Conservation (phyloP, 2,113 vertebrate species). For the Larimichthys crocea region DNA sequence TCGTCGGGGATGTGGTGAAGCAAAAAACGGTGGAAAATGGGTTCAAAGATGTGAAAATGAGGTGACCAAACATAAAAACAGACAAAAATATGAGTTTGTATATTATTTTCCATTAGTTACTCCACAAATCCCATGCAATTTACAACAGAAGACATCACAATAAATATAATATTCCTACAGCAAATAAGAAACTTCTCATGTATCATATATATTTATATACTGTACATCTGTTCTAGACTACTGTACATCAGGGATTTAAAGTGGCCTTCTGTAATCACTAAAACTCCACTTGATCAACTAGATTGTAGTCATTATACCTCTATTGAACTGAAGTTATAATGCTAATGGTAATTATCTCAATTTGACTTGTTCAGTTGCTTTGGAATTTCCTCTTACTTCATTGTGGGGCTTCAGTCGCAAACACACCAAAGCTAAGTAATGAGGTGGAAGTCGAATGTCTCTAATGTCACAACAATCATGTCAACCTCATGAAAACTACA, state of each 20-base stretch:
- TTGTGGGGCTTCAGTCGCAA: neutral
- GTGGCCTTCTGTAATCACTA: neutral
- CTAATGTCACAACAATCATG: neutral
- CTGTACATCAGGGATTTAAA: neutral
- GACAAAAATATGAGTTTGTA: neutral
- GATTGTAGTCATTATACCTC: neutral
- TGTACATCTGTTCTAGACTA: neutral
- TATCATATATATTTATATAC: neutral
- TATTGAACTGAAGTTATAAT: neutral
- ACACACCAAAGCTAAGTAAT: neutral
- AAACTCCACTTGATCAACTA: neutral
- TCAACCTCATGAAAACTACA: neutral
- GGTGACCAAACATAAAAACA: conserved; percentile 1
- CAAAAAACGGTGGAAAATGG: conserved; percentile 28
- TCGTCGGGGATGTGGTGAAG: conserved; percentile 31
- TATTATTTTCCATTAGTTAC: neutral
- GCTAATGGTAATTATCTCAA: neutral
- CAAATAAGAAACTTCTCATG: neutral
- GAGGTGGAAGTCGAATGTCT: neutral
- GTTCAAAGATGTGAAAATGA: conserved; percentile 19
- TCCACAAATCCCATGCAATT: neutral
- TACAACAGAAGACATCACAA: neutral
- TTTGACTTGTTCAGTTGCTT: neutral
- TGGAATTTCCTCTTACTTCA: neutral
- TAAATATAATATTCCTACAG: neutral